Percentiles rank a stretch among this genome's conserved stretches.
Conservation (phyloP, 2,113 vertebrate genomes). For the rabbit (Oryctolagus cuniculus) region DNA sequence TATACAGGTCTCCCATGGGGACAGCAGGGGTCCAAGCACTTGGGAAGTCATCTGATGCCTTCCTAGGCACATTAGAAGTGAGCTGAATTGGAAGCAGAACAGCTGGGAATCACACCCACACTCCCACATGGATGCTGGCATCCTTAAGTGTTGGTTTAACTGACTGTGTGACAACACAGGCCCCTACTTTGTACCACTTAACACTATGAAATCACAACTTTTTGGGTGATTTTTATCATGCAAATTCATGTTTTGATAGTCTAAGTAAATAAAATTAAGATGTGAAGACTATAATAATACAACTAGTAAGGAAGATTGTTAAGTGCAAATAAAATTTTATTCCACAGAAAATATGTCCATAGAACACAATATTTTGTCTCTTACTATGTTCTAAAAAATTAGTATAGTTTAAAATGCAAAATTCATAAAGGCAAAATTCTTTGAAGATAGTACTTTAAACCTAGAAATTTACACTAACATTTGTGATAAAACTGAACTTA, state of each 20-base stretch:
- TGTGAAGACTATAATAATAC: neutral
- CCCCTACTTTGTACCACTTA: neutral
- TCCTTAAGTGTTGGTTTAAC: too few relatives aligned
- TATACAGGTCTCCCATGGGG: too few relatives aligned
- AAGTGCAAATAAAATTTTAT: neutral
- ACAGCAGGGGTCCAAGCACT: too few relatives aligned
- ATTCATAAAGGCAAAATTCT: neutral
- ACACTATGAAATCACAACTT: neutral
- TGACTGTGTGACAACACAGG: too few relatives aligned
- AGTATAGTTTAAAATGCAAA: slow-evolving; percentile 30
- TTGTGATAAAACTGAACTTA: slow-evolving; percentile 35
- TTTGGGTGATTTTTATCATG: neutral
- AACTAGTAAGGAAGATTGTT: slow-evolving; percentile 9
- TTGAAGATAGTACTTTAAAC: neutral
- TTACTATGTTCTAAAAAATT: neutral
- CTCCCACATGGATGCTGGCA: too few relatives aligned
- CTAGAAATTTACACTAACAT: neutral
- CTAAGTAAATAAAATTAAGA: neutral
- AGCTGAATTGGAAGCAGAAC: too few relatives aligned
- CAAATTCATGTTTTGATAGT: neutral
- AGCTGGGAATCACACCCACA: too few relatives aligned
- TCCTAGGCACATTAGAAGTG: too few relatives aligned
- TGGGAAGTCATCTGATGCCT: too few relatives aligned
- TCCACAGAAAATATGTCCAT: neutral
- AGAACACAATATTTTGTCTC: neutral